Conservation (phyloP, 2,113 vertebrate species). For the Arenaria interpres region DNA sequence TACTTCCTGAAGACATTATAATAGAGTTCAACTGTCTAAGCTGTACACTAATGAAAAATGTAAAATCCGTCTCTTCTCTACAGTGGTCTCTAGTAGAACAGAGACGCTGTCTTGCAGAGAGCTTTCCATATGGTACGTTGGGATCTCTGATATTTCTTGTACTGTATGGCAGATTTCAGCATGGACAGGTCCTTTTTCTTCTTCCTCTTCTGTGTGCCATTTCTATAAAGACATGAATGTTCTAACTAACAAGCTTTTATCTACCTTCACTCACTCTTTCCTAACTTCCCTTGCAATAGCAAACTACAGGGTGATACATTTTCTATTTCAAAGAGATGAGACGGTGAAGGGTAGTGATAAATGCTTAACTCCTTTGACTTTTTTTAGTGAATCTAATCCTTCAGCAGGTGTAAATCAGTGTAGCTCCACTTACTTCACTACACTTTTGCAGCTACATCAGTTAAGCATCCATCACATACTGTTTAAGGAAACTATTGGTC, state of each 20-base stretch:
- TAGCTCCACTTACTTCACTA: neutral
- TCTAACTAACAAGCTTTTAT: slow-evolving; percentile 16
- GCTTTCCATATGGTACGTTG: slow-evolving; percentile 35
- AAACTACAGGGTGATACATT: neutral
- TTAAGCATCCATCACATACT: neutral
- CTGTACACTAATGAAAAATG: slow-evolving; percentile 79
- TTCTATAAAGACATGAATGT: neutral
- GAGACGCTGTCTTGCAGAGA: slow-evolving; percentile 56
- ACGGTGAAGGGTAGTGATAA: neutral
- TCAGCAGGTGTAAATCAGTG: neutral
- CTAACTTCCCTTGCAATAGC: neutral
- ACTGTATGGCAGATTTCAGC: slow-evolving; percentile 15
- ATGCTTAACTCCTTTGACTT: neutral
- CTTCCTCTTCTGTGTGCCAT: neutral
- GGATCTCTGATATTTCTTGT: slow-evolving; percentile 61
- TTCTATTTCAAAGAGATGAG: neutral
- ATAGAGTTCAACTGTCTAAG: slow-evolving; percentile 80
- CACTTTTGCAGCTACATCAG: neutral
- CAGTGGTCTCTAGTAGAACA: slow-evolving; percentile 50
- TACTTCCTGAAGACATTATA: slow-evolving; percentile 79
- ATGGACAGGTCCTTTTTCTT: neutral
- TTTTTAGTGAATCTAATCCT: neutral
- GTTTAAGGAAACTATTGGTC: neutral
- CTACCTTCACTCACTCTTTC: neutral
- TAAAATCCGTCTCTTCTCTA: slow-evolving; percentile 67